phyloP scores from a whole-genome alignment of 1,140 invertebrate genomes.

The Megalonaias nervosa region DNA sequence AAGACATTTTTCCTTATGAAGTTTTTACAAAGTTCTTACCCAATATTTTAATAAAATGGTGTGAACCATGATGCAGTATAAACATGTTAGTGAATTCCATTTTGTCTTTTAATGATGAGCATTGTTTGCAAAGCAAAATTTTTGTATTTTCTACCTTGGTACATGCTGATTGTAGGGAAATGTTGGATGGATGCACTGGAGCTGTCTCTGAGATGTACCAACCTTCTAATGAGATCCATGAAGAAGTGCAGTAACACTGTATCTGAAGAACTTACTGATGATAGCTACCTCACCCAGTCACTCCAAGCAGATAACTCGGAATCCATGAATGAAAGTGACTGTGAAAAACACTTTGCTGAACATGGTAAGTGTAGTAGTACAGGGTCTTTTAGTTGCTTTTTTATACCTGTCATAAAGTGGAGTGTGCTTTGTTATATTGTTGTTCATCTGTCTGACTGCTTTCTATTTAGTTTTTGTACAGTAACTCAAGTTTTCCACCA shows the following conservation, averaged over 20 bases:
- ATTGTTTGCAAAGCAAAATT: not conserved
- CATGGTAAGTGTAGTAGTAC: constrained; percentile 39
- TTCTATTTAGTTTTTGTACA: not conserved
- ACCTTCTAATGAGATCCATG: constrained; percentile 79
- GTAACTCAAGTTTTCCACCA: too few relatives aligned
- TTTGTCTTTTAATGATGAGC: not conserved
- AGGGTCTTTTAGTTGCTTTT: not conserved
- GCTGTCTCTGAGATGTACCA: constrained; percentile 88
- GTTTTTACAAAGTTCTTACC: too few relatives aligned
- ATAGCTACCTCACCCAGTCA: constrained; percentile 24
- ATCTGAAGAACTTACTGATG: constrained; percentile 39
- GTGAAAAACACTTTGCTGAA: constrained; percentile 67
- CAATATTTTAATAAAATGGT: not conserved
- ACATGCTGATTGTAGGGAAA: constrained; percentile 79
- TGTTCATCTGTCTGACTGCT: not conserved
- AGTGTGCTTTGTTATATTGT: too few relatives aligned
- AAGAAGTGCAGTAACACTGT: constrained; percentile 58
- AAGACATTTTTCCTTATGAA: too few relatives aligned
- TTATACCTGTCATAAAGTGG: not conserved
- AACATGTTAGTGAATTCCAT: not conserved
- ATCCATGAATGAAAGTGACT: constrained; percentile 73
- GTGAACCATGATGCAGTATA: not conserved
- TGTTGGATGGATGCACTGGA: constrained; percentile 97
- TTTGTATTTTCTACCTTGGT: not conserved
- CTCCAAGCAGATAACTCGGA: constrained; percentile 45